phyloP scores from a whole-genome alignment of 2,113 vertebrate species.

The Chaenogobius annularis region DNA sequence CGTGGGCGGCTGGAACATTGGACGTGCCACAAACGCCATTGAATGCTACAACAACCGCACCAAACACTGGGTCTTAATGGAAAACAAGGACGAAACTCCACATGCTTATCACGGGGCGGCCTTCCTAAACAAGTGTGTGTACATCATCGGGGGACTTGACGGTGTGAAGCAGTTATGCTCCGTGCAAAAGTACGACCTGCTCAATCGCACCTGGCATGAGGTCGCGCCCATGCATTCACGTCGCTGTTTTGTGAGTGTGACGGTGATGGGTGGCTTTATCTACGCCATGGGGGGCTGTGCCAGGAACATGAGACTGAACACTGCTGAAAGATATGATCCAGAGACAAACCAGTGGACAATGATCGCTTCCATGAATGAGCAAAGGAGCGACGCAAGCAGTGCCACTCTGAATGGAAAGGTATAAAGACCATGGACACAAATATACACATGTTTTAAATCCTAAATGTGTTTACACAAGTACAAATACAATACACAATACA shows the following conservation, averaged over 20 bases:
- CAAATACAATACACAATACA: too few relatives aligned
- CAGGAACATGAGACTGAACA: not conserved
- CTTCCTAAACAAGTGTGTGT: conserved; percentile 17
- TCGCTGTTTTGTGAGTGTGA: not conserved
- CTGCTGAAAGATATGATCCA: conserved; percentile 14
- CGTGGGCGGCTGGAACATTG: not conserved
- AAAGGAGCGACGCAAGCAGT: not conserved
- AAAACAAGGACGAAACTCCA: not conserved
- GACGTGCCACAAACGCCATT: not conserved
- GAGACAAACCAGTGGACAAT: conserved; percentile 26
- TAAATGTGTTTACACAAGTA: too few relatives aligned
- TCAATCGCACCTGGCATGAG: conserved; percentile 19
- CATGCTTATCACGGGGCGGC: not conserved
- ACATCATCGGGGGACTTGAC: conserved; percentile 19
- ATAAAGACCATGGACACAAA: not conserved
- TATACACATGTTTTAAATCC: too few relatives aligned
- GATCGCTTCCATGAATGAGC: conserved; percentile 15
- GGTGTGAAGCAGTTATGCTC: not conserved
- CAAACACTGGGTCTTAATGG: conserved; percentile 1
- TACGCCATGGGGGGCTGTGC: conserved; percentile 25
- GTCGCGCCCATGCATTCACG: not conserved
- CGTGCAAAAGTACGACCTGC: conserved; percentile 3
- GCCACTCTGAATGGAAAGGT: conserved; percentile 9
- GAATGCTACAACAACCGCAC: conserved; percentile 13
- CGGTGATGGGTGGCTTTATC: conserved; percentile 9